phyloP scores from a whole-genome alignment of 2,888 invertebrate genomes.

The Odontocerum albicorne region DNA sequence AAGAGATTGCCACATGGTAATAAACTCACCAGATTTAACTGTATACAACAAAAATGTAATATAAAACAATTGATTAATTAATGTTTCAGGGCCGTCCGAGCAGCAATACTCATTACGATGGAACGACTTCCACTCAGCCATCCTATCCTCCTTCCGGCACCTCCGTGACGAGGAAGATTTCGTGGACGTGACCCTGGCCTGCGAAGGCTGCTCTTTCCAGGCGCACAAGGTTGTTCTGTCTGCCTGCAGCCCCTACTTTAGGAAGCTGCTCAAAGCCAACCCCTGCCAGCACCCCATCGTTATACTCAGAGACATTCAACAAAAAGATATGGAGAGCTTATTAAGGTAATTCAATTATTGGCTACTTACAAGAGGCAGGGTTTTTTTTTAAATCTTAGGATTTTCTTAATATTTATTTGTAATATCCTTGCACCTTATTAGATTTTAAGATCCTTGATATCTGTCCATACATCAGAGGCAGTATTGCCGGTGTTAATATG shows the following conservation, averaged over 20 bases:
- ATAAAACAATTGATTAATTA: too few relatives aligned
- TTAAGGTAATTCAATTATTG: too few relatives aligned
- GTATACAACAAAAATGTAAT: too few relatives aligned
- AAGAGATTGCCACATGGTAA: too few relatives aligned
- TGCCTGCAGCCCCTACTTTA: slow-evolving; percentile 92
- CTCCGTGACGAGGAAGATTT: slow-evolving; percentile 90
- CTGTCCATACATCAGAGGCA: too few relatives aligned
- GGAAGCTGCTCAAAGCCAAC: slow-evolving; percentile 83
- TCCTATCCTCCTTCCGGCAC: slow-evolving; percentile 86
- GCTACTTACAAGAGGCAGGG: too few relatives aligned
- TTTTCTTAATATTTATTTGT: too few relatives aligned
- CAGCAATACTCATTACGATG: slow-evolving; percentile 92
- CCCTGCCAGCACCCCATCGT: slow-evolving; percentile 91
- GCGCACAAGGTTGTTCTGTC: slow-evolving; percentile 91
- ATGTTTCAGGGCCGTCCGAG: slow-evolving; percentile 52
- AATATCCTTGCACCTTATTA: too few relatives aligned
- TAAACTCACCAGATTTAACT: too few relatives aligned
- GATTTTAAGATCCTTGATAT: too few relatives aligned
- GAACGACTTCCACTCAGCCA: slow-evolving; percentile 93
- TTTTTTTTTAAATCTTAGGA: too few relatives aligned
- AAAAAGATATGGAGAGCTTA: slow-evolving; percentile 84
- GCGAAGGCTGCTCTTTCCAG: slow-evolving; percentile 85
- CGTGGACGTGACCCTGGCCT: slow-evolving; percentile 90
- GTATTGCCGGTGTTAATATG: too few relatives aligned
- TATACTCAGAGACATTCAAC: slow-evolving; percentile 82